A percentile compares a stretch with the other conserved stretches of the same genome.
phyloP scores from a whole-genome alignment of 2,797 vertebrate genomes.

The Saguinus oedipus region DNA sequence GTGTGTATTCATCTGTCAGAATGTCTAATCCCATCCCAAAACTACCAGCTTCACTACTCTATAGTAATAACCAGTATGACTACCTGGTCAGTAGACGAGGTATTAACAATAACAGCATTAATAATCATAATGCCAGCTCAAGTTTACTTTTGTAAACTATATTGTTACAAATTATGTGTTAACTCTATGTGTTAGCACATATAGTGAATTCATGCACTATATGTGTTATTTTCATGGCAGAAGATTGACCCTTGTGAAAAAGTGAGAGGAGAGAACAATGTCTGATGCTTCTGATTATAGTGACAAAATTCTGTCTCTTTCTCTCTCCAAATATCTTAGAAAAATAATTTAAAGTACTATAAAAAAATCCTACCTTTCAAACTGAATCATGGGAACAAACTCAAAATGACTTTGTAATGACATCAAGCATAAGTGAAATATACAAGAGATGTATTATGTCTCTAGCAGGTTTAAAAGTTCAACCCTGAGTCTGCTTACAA shows the following conservation, averaged over 20 bases:
- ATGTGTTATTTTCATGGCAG: background rate
- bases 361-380: constrained; percentile 37
- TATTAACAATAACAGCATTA: background rate
- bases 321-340: background rate
- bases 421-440: background rate
- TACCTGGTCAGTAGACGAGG: background rate
- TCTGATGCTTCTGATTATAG: background rate
- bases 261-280: background rate
- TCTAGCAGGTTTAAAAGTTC: background rate
- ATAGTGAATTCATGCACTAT: background rate
- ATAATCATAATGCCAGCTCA: background rate
- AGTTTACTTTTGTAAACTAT: background rate
- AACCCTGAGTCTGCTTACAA: background rate
- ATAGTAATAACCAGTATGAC: background rate
- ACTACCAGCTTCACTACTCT: background rate
- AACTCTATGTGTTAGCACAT: too few species aligned
- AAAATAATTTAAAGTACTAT: background rate
- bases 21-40: background rate
- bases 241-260: background rate
- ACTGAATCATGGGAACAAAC: background rate
- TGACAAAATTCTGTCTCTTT: background rate
- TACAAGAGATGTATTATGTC: background rate
- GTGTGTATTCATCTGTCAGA: background rate
- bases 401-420: background rate
- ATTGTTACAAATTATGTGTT: too few species aligned